phyloP scores from a whole-genome alignment of 2,888 invertebrate genomes.

The Dicycla oo region DNA sequence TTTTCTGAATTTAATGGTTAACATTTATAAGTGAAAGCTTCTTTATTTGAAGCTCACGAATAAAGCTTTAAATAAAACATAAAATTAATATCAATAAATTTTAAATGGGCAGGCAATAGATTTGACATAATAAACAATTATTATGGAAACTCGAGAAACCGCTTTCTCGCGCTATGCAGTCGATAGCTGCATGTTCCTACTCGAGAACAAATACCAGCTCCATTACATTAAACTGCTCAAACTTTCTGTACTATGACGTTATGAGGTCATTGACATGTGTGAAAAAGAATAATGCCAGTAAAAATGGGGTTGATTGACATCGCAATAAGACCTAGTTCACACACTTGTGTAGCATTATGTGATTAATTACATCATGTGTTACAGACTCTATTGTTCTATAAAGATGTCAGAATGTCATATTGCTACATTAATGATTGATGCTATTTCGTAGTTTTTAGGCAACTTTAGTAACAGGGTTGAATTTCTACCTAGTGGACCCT shows the following conservation, averaged over 20 bases:
- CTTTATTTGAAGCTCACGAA: constrained; percentile 33
- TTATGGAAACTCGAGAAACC: constrained; percentile 59
- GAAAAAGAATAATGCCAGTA: constrained; percentile 47
- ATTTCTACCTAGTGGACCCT: constrained; percentile 10
- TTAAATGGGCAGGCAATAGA: constrained; percentile 29
- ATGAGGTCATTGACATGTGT: constrained; percentile 63
- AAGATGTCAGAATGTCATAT: constrained; percentile 53
- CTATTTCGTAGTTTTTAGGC: constrained; percentile 16
- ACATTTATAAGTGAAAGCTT: constrained; percentile 50
- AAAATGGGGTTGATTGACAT: constrained; percentile 53
- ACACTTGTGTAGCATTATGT: constrained; percentile 50
- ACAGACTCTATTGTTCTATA: constrained; percentile 58
- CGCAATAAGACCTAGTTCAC: constrained; percentile 64
- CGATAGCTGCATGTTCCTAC: constrained; percentile 34
- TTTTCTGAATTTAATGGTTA: constrained; percentile 18
- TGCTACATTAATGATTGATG: constrained; percentile 17
- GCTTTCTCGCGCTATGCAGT: constrained; percentile 57
- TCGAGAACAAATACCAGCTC: constrained; percentile 42
- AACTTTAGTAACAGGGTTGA: background rate
- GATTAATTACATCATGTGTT: constrained; percentile 59
- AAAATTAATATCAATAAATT: constrained; percentile 36
- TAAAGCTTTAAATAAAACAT: constrained; percentile 44
- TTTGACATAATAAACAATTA: constrained; percentile 54
- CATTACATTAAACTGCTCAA: constrained; percentile 37
- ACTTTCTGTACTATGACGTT: constrained; percentile 49